phyloP scores from a whole-genome alignment of 1,140 invertebrate species.

The Eurytemora carolleeae region DNA sequence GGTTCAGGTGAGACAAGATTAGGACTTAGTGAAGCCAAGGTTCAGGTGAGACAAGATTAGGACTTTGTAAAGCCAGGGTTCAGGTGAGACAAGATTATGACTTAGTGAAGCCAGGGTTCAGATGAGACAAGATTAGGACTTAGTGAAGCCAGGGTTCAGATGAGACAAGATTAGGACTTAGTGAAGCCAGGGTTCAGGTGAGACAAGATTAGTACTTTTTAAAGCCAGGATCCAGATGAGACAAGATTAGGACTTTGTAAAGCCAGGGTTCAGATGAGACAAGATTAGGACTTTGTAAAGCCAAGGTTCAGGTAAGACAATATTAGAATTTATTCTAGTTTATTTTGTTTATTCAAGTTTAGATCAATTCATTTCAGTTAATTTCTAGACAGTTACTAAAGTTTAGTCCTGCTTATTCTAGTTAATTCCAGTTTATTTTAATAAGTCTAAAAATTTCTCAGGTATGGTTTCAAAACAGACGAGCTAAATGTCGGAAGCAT shows the following conservation, averaged over 20 bases:
- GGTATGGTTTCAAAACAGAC: slow-evolving; percentile 91
- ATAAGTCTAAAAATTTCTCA: slow-evolving; percentile 29
- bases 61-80: slow-evolving; percentile 75
- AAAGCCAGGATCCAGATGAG: neutral
- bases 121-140: too few relatives aligned
- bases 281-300: slow-evolving; percentile 69
- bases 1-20: slow-evolving; percentile 49
- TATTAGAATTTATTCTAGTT: too few relatives aligned
- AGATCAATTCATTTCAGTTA: slow-evolving; percentile 1
- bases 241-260: slow-evolving; percentile 63
- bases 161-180: too few relatives aligned
- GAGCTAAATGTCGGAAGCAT: slow-evolving; percentile 85
- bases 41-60: slow-evolving; percentile 34
- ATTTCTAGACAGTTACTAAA: too few relatives aligned
- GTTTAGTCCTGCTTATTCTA: too few relatives aligned
- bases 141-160: too few relatives aligned
- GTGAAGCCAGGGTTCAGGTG: too few relatives aligned
- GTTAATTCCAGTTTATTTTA: too few relatives aligned
- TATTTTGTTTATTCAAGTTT: too few relatives aligned
- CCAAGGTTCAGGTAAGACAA: slow-evolving; percentile 60
- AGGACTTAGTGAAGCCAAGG: neutral
- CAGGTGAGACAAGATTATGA: slow-evolving; percentile 47
- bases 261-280: slow-evolving; percentile 67
- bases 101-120: too few relatives aligned
- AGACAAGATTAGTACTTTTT: too few relatives aligned